Conservation (phyloP, 1,140 invertebrate species). For the Drosophila prosaltans region DNA sequence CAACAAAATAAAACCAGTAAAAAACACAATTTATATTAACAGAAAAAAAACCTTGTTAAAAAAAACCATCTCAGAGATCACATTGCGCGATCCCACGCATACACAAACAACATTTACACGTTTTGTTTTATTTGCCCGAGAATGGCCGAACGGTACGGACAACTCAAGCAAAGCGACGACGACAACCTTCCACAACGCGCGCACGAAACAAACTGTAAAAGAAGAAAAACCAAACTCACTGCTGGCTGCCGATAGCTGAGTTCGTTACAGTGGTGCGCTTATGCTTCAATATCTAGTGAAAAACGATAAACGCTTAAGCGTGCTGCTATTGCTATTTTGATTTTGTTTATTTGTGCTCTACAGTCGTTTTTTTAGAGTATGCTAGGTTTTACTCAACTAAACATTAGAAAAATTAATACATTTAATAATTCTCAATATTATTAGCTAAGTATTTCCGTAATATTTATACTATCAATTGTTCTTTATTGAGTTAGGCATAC, state of each 20-base stretch:
- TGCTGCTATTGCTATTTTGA: background rate
- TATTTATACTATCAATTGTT: no score
- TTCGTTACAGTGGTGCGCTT: constrained; percentile 25
- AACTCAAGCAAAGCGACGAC: constrained; percentile 27
- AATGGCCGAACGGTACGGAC: constrained; percentile 8
- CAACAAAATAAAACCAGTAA: constrained; percentile 33
- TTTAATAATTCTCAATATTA: no score
- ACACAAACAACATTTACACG: constrained; percentile 8
- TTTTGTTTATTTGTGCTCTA: no score
- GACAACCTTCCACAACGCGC: constrained; percentile 55
- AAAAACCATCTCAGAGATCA: constrained; percentile 10
- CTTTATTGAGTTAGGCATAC: no score
- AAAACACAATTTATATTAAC: constrained; percentile 21
- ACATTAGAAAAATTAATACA: no score
- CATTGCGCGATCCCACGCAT: constrained; percentile 12
- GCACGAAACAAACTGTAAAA: constrained; percentile 62
- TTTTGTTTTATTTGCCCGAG: constrained; percentile 9
- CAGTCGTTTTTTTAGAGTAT: no score
- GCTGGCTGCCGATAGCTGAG: constrained; percentile 15
- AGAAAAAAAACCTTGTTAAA: constrained; percentile 2
- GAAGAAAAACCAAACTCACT: constrained; percentile 34
- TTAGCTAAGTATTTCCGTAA: no score
- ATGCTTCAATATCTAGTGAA: background rate
- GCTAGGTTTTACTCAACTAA: no score
- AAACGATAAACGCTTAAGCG: background rate